Base-by-base conservation (phyloP, 2,113 vertebrate species). In the Percina caprodes region DNA sequence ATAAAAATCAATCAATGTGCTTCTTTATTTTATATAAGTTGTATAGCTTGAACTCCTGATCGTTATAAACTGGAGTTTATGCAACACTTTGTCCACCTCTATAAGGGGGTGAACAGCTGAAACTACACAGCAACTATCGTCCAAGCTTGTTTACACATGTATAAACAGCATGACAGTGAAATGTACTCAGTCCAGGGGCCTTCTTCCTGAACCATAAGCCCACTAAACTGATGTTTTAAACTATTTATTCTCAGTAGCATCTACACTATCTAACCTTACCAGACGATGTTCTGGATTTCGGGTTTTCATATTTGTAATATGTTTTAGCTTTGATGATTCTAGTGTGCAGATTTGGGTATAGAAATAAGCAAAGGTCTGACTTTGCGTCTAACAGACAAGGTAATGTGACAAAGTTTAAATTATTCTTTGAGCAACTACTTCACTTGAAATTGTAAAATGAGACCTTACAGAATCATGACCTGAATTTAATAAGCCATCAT, bases 61-160 rank as follows among this genome's bases (percentile, higher is more conserved):
- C 6, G 33, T 69, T 74, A 18, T 39, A 74, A 70, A 76, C 51
- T 18, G 16, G 26, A 26, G 60, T 81, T 87, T 71, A 45, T 79
- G 68, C 46, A 60, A 54, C 13, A 63, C 62, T 78, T 71, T 42
- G 66, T 82, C n/a, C 79, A 26, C 21, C 83, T 83, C 69, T 76
- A 80, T 55, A 85, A 42, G 90, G 86, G 85, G 84, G 81, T 56
- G 79, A 88, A 76, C 86, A 89, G 83, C 87, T 93, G 91, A 88
- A 82, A 65, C 56, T 77, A 74, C 77, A 69, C 66, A 84, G 72
- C 58, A 56, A 76, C 68, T 49, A 72, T 84, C 77, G 86, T 86
- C 78, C 73, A 65, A 89, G 84, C 78, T 73, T 93, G 92, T 93
- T 93, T 94, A 93, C 35, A 70, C 62, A 33, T 26, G 62, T 67